A percentile compares a stretch with the other conserved stretches of the same genome.
Conservation (phyloP, 2,797 vertebrate species). For the Eulemur albifrons region DNA sequence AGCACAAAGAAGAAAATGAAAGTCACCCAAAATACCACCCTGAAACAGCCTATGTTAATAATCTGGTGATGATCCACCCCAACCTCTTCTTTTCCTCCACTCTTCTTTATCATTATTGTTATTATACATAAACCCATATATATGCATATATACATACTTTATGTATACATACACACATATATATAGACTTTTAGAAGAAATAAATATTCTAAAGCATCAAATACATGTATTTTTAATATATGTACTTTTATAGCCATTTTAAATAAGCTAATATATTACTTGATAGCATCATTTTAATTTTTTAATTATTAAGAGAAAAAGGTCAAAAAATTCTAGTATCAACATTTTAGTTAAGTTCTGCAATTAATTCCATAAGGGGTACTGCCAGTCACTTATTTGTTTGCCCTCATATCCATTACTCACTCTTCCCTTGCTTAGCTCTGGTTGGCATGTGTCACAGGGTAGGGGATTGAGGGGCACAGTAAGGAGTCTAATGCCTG, state of each 20-base stretch:
- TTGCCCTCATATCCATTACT: not conserved
- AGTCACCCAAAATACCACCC: not conserved
- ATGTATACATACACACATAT: not conserved
- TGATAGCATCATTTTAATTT: not conserved
- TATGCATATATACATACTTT: not conserved
- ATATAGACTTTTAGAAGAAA: not conserved
- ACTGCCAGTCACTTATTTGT: not conserved
- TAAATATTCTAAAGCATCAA: not conserved
- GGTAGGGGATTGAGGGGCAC: not conserved
- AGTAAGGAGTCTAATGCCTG: not conserved
- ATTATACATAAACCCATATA: not conserved
- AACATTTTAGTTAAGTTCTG: not conserved
- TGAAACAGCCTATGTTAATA: not conserved
- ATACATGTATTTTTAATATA: not conserved
- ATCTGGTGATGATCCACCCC: not conserved
- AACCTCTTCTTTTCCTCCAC: not conserved
- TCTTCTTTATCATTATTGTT: not conserved
- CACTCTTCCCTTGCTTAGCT: not conserved
- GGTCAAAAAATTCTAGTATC: not conserved
- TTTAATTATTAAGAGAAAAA: not conserved
- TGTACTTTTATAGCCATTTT: not conserved
- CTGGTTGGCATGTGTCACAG: too few species aligned
- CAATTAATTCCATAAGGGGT: not conserved
- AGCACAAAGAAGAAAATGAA: not conserved
- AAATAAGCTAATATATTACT: not conserved